These are phyloP conservation scores for Pristionchus mayeri DNA, from an alignment of 2,888 invertebrate species.

Conservation along the genomic window DNA sequence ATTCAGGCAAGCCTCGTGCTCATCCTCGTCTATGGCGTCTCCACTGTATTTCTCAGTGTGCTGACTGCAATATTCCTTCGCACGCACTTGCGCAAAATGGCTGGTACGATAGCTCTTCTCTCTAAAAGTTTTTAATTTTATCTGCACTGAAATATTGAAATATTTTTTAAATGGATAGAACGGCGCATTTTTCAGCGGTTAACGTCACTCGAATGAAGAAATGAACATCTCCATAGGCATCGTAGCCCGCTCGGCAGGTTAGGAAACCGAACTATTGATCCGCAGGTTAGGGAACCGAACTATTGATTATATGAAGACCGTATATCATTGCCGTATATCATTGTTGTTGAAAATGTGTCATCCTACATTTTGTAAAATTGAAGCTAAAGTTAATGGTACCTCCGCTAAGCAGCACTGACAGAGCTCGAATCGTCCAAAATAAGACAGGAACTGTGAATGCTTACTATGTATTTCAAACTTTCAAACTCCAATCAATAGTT, in stretches of 20 bases:
- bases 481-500: too few relatives aligned
- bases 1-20: not conserved
- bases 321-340: too few relatives aligned
- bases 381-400: too few relatives aligned
- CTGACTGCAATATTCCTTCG: not conserved
- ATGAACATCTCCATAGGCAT: not conserved
- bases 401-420: conserved; percentile 9
- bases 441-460: not conserved
- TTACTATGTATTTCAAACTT: too few relatives aligned
- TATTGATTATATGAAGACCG: too few relatives aligned
- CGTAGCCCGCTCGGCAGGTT: not conserved
- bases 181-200: too few relatives aligned
- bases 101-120: not conserved
- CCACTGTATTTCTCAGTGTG: not conserved
- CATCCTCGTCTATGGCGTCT: not conserved
- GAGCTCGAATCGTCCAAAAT: conserved; percentile 4
- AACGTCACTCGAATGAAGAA: not conserved
- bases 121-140: not conserved
- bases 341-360: too few relatives aligned
- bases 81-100: not conserved
- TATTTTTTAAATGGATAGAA: too few relatives aligned
- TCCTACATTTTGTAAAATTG: too few relatives aligned
- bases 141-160: too few relatives aligned
- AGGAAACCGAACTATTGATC: too few relatives aligned
- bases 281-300: too few relatives aligned